Base-by-base conservation (phyloP, 2,888 invertebrate species). In the Lissocephala sabroskyi region DNA sequence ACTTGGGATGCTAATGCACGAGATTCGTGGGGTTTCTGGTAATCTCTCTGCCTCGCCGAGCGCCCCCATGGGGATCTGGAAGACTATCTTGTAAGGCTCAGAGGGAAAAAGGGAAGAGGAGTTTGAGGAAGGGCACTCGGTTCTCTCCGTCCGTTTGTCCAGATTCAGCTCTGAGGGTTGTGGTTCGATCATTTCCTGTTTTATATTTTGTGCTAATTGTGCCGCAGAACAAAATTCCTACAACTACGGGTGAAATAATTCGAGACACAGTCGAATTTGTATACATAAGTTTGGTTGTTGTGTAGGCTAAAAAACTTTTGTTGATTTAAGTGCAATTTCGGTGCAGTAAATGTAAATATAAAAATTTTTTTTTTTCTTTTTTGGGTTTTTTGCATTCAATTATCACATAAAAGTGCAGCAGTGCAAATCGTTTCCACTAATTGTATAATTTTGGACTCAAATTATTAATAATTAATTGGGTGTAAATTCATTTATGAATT, bases 1-100 rank as follows among this genome's bases (percentile, higher is more conserved):
- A 74, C 74, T 74, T 78, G 78, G 78, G 71, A 60, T 63, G 55
- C 62, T 74, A 77, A 58, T 64, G 76, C 68, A 76, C 61, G 76
- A 68, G 67, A 75, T 62, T 67, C 70, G 49, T 57, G 67, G 73
- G 73, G 62, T 67, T 67, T 67, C 49, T n/a, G 3, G 3, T 40
- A 26, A 23, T 10, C 4, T n/a, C 19, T 23, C 5, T 28, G 13
- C 10, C 14, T 16, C 1, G 3, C 23, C 3, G 7, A 23, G 23
- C 23, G 23, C 7, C 23, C 23, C 23, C 7, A 5, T 23, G 23
- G 23, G 4, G 23, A 7, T n/a, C n/a, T 23, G 23, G 23, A 23
- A 23, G 23, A 23, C 23, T 23, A 23, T 23, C 23, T 23, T 23
- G 23, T 23, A 23, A n/a, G n/a, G n/a, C n/a, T n/a, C n/a, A n/a